phyloP scores from a whole-genome alignment of 2,888 invertebrate species.

The Andrena trimmerana region DNA sequence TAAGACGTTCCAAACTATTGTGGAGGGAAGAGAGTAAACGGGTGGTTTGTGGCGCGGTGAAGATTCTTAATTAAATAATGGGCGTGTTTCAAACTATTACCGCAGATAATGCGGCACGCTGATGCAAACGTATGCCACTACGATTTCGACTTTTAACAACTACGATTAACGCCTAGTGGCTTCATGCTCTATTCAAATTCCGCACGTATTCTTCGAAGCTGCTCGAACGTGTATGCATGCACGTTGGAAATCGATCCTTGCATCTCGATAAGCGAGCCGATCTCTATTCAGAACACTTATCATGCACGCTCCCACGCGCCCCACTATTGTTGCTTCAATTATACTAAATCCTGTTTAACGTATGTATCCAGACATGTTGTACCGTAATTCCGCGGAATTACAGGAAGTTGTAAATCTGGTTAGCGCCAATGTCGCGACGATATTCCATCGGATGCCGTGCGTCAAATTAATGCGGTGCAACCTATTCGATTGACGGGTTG shows the following conservation, averaged over 20 bases:
- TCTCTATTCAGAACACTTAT: conserved; percentile 2
- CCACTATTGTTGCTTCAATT: background rate
- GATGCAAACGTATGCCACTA: too few species aligned
- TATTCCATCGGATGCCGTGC: background rate
- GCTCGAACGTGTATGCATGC: background rate
- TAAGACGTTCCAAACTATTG: conserved; percentile 27
- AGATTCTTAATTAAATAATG: background rate
- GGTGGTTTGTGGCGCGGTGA: background rate
- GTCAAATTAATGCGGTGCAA: conserved; percentile 9
- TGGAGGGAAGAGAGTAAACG: background rate
- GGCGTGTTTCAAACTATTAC: background rate
- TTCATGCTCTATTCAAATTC: too few species aligned
- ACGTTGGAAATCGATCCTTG: background rate
- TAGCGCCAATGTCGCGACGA: background rate
- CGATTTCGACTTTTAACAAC: too few species aligned
- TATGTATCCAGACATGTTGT: conserved; percentile 4
- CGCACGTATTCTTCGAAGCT: too few species aligned
- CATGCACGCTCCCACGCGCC: background rate
- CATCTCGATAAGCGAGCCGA: background rate
- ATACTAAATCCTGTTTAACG: conserved; percentile 25
- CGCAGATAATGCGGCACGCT: too few species aligned
- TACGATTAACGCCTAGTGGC: too few species aligned
- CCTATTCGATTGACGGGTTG: background rate
- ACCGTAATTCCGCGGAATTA: conserved; percentile 1
- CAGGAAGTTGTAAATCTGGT: conserved; percentile 4